phyloP scores from a whole-genome alignment of 2,113 vertebrate genomes.

The Leucoraja erinaceus region DNA sequence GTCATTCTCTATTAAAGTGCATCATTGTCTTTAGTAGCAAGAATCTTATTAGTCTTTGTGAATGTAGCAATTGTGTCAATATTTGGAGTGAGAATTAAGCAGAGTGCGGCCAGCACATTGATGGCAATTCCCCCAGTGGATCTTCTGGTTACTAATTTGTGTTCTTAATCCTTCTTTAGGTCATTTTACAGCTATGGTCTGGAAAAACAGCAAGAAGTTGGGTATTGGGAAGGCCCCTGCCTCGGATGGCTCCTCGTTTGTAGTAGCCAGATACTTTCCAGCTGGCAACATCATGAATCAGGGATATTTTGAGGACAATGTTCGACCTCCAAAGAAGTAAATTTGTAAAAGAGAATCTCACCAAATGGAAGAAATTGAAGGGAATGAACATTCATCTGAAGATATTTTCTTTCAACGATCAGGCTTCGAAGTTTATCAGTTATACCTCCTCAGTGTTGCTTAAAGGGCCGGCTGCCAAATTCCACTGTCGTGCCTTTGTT shows the following conservation, averaged over 20 bases:
- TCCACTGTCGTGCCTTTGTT: not conserved
- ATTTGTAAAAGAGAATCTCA: not conserved
- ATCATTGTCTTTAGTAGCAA: not conserved
- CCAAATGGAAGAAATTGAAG: not conserved
- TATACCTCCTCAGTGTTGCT: not conserved
- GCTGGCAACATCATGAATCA: conserved; percentile 90
- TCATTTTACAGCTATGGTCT: conserved; percentile 97
- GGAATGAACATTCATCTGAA: not conserved
- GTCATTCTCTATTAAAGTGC: not conserved
- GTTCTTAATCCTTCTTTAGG: conserved; percentile 56
- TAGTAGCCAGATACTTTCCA: conserved; percentile 90
- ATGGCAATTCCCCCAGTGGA: not conserved
- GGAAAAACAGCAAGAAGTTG: conserved; percentile 83
- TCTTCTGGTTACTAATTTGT: not conserved
- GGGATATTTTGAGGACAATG: conserved; percentile 90
- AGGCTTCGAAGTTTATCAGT: not conserved
- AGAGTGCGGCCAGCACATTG: not conserved
- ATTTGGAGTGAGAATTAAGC: not conserved
- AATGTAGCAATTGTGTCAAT: not conserved
- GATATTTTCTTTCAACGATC: not conserved
- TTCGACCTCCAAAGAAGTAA: conserved; percentile 74
- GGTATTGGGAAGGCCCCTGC: conserved; percentile 85
- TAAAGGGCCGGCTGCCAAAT: not conserved
- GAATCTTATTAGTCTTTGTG: not conserved
- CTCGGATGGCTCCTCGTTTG: conserved; percentile 86